These are phyloP conservation scores for Holotrichia oblita DNA, from an alignment of 1,140 invertebrate genomes.

Conservation along the genomic window DNA sequence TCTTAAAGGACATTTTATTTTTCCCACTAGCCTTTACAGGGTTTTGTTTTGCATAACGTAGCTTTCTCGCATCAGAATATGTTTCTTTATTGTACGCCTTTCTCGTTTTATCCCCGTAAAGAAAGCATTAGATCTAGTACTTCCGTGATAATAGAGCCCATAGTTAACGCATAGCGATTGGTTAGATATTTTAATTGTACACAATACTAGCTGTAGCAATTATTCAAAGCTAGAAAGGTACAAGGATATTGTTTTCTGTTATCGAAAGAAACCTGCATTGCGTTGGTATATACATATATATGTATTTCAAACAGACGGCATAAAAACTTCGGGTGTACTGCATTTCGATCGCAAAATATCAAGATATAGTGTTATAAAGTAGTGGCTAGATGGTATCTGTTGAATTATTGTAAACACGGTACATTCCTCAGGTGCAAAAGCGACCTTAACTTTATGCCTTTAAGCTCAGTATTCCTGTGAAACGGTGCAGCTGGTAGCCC, in stretches of 20 bases:
- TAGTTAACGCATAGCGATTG: no score
- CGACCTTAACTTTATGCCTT: slow-evolving; percentile 29
- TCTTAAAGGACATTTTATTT: no score
- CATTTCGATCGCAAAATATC: slow-evolving; percentile 40
- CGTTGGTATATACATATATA: not conserved
- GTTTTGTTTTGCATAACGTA: no score
- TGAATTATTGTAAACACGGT: slow-evolving; percentile 38
- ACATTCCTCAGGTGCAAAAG: slow-evolving; percentile 40
- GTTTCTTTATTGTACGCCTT: no score
- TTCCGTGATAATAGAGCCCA: no score
- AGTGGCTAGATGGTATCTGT: slow-evolving; percentile 36
- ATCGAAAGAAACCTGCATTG: not conserved
- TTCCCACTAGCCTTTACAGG: no score
- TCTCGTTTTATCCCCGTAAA: no score
- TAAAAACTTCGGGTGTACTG: slow-evolving; percentile 24
- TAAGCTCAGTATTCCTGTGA: slow-evolving; percentile 29
- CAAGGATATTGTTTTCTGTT: not conserved
- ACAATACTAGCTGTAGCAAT: no score
- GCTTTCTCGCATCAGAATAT: no score
- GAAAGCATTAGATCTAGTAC: no score
- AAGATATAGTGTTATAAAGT: slow-evolving; percentile 38
- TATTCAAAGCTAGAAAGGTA: no score
- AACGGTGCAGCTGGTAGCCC: slow-evolving; percentile 39
- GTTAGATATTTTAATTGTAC: no score
- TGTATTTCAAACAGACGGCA: not conserved